Conservation (phyloP, 2,113 vertebrate genomes). For the Ivindomyrus marchei region DNA sequence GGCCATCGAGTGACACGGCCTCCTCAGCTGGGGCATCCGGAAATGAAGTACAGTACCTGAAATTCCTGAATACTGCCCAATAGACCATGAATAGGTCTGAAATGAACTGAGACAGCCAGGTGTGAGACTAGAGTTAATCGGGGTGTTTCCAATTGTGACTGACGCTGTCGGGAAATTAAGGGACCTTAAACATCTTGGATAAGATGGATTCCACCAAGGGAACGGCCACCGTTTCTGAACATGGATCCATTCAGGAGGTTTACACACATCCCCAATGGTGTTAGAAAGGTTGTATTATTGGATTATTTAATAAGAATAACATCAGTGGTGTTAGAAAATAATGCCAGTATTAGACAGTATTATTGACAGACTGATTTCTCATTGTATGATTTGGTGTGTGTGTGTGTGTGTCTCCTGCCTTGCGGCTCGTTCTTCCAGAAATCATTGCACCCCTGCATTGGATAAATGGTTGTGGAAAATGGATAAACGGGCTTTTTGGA, state of each 20-base stretch:
- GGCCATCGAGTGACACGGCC: neutral
- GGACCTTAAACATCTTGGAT: neutral
- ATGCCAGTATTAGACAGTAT: neutral
- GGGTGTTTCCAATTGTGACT: neutral
- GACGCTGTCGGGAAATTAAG: neutral
- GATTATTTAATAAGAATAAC: neutral
- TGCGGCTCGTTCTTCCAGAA: neutral
- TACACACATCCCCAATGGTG: neutral
- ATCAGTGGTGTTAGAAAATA: neutral
- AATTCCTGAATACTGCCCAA: neutral
- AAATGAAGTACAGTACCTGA: neutral
- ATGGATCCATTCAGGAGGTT: neutral
- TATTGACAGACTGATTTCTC: neutral
- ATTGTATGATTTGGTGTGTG: neutral
- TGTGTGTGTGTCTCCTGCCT: neutral
- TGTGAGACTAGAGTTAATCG: neutral
- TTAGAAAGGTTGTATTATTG: neutral
- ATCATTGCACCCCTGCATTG: neutral
- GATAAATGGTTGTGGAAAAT: neutral
- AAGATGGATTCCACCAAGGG: neutral
- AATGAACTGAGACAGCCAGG: neutral
- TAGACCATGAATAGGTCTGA: neutral
- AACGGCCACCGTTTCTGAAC: neutral
- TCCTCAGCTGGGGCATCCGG: neutral
- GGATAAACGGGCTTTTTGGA: neutral